Evolutionary conservation across 2,888 invertebrate species (phyloP).

Genomic region (Diplolepis rosae): DNA sequence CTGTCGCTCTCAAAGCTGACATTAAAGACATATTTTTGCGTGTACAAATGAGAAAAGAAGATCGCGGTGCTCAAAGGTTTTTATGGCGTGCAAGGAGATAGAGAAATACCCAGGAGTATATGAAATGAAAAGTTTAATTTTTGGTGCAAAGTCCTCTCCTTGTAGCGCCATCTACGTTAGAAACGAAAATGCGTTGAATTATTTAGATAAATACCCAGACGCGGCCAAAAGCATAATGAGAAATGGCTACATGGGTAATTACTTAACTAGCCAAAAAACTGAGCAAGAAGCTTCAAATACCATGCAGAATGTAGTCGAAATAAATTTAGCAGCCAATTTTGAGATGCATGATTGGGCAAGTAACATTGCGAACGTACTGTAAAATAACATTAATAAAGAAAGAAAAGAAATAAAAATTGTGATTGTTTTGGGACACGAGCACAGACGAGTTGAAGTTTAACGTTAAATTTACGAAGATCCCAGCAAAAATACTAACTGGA

Average conservation of each 20-base stretch:
- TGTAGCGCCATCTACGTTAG: conserved; percentile 37
- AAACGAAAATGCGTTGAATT: background rate
- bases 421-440: background rate
- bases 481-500: background rate
- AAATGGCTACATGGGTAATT: background rate
- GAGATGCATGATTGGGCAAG: background rate
- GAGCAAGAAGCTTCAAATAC: background rate
- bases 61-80: conserved; percentile 51
- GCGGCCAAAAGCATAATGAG: background rate
- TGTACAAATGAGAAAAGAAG: conserved; percentile 51
- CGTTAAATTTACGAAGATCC: background rate
- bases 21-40: conserved; percentile 61
- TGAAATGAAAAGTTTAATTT: conserved; percentile 48
- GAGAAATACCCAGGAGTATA: conserved; percentile 38
- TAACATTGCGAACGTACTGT: background rate
- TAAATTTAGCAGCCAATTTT: background rate
- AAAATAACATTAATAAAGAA: too few species aligned
- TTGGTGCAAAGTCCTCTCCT: conserved; percentile 46
- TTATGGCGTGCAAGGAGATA: conserved; percentile 40
- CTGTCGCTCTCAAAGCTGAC: conserved; percentile 60
- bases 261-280: background rate
- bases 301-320: background rate
- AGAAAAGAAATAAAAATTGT: too few species aligned
- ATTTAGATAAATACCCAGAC: background rate
- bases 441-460: background rate